Conservation (phyloP, 2,113 vertebrate genomes). For the Heterocephalus glaber region DNA sequence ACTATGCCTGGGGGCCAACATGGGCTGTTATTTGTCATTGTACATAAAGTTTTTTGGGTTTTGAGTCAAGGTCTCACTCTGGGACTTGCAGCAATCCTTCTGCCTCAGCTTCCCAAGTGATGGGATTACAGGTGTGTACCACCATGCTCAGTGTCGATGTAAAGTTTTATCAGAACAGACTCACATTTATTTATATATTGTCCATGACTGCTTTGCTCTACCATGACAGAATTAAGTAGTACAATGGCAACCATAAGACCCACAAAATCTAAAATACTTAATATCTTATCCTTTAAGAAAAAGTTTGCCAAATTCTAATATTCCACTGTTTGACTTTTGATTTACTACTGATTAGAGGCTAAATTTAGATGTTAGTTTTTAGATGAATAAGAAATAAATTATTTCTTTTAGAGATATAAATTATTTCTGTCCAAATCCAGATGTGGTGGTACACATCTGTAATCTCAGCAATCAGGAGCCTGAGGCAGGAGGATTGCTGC, state of each 20-base stretch:
- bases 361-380: constrained; percentile 17
- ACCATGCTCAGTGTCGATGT: too few relatives aligned
- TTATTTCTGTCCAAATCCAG: background rate
- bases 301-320: background rate
- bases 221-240: background rate
- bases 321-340: background rate
- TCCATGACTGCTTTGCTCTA: background rate
- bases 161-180: background rate
- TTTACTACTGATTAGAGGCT: constrained; percentile 14
- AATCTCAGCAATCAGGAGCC: background rate
- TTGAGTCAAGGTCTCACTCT: too few relatives aligned
- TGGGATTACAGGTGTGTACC: too few relatives aligned
- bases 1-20: background rate
- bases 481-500: background rate
- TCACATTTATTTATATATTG: background rate
- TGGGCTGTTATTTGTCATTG: background rate
- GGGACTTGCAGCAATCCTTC: too few relatives aligned
- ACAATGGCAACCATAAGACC: background rate
- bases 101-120: too few relatives aligned
- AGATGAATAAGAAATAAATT: background rate
- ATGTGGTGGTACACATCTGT: background rate
- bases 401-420: background rate
- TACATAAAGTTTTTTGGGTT: background rate
- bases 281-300: background rate
- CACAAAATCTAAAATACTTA: background rate